Evolutionary conservation across 2,797 vertebrate genomes (phyloP), one percentile per base, ranked within the genome.

Genomic region (Pangasius mekongensis): DNA sequence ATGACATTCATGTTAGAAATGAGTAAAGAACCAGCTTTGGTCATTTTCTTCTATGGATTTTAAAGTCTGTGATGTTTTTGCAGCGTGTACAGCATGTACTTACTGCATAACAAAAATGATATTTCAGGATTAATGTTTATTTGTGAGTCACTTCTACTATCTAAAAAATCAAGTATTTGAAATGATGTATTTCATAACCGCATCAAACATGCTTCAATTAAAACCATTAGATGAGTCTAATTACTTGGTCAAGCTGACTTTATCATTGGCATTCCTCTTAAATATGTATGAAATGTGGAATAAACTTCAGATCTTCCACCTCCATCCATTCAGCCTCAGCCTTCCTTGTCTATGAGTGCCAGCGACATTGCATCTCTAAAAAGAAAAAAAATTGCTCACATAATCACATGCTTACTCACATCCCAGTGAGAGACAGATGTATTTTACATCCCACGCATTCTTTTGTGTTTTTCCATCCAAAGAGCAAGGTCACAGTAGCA

Each of bases 401-500:
- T 76, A 83, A 43, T 86, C 85, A 60, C 81, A 84, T 84, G 84
- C 76, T 60, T 52, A 2, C 49, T 56, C 36, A 39, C 71, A 81
- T 87, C 76, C 77, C 49, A 71, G 60, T 78, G 83, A 89, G 20
- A 81, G 16, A 88, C 4, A 58, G 56, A 43, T 39, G 24, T 39
- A 62, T 39, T 36, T 24, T 49, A 64, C n/a, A 81, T 67, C 56
- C 54, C n/a, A 58, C 8, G 58, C n/a, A 36, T 80, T 58, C 52
- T 58, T 56, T 58, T 58, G 52, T 58, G 9, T 33, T 54, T 30
- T 14, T 3, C 5, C 18, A 11, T 80, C 54, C 20, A 81, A 16
- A 82, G 10, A 22, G 6, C 33, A 81, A 18, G 9, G 52, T 30
- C 76, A 78, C 1, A 22, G 6, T 3, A 30, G 47, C 47, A 52